Conservation (phyloP, 2,888 invertebrate species). For the Himalopsyche anomala region DNA sequence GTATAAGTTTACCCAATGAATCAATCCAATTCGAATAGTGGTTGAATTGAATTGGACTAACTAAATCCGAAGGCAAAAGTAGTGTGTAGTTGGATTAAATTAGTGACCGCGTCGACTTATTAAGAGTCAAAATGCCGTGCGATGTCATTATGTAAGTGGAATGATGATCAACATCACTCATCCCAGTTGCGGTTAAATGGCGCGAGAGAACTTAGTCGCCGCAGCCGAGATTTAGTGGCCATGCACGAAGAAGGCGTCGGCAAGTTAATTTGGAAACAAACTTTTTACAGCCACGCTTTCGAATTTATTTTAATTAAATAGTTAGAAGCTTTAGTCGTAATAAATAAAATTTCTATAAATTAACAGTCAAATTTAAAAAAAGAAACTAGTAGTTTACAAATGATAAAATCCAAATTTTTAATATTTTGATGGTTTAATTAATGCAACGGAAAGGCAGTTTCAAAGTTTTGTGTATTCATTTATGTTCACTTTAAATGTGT, state of each 20-base stretch:
- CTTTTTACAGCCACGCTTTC: background rate
- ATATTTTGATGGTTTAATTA: no score
- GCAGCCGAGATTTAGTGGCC: slow-evolving; percentile 20
- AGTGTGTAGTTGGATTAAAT: slow-evolving; percentile 28
- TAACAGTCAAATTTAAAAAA: no score
- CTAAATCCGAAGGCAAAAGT: background rate
- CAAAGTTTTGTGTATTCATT: no score
- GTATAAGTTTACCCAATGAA: background rate
- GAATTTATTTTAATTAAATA: background rate
- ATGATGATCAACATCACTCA: slow-evolving; percentile 43
- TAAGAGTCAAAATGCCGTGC: slow-evolving; percentile 28
- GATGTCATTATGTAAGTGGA: slow-evolving; percentile 38
- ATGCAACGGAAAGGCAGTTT: no score
- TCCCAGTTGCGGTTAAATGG: slow-evolving; percentile 40
- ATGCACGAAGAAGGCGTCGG: slow-evolving; percentile 6
- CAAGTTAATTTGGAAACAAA: slow-evolving; percentile 32
- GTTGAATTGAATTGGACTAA: slow-evolving; percentile 1
- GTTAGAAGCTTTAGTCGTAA: no score
- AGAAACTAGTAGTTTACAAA: no score
- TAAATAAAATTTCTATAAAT: no score
- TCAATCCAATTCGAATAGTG: background rate
- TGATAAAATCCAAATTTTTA: no score
- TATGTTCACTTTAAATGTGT: no score
- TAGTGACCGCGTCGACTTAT: slow-evolving; percentile 34
- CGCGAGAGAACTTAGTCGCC: slow-evolving; percentile 32